Conservation (phyloP, 2,888 invertebrate species). For the Drosophila lacicola region DNA sequence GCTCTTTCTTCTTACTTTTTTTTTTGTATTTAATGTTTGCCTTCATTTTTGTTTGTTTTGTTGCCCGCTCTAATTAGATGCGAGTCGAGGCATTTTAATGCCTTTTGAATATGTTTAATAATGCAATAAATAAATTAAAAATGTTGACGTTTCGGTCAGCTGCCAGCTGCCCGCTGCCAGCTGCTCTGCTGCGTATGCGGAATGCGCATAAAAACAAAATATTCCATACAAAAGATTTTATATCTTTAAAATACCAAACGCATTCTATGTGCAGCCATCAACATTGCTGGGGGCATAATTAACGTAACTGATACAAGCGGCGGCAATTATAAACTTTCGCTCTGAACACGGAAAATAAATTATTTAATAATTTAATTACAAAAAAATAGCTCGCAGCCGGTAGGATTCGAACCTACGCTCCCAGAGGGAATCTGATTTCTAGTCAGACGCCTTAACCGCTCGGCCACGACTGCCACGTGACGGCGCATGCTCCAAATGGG, state of each 20-base stretch:
- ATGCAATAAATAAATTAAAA: slow-evolving; percentile 44
- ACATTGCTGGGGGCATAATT: not conserved
- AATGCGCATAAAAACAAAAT: slow-evolving; percentile 3
- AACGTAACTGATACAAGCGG: slow-evolving; percentile 20
- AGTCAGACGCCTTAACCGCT: slow-evolving; percentile 86
- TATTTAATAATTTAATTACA: not conserved
- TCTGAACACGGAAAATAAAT: not conserved
- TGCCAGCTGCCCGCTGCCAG: slow-evolving; percentile 1
- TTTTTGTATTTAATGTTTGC: not conserved
- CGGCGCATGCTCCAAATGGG: no score
- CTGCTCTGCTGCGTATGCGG: not conserved
- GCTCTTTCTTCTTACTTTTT: not conserved
- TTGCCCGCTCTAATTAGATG: slow-evolving; percentile 57
- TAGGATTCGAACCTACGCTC: slow-evolving; percentile 95
- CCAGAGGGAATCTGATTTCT: slow-evolving; percentile 90
- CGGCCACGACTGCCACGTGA: slow-evolving; percentile 84
- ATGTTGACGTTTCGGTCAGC: slow-evolving; percentile 14
- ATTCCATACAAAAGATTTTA: not conserved
- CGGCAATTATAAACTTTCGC: not conserved
- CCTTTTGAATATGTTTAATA: slow-evolving; percentile 43
- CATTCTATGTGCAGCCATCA: not conserved
- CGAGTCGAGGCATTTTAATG: slow-evolving; percentile 58
- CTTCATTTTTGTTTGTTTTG: slow-evolving; percentile 5
- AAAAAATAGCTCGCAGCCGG: slow-evolving; percentile 87
- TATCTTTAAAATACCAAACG: slow-evolving; percentile 7